phyloP scores from a whole-genome alignment of 2,797 vertebrate genomes.

The Gallirallus australis region DNA sequence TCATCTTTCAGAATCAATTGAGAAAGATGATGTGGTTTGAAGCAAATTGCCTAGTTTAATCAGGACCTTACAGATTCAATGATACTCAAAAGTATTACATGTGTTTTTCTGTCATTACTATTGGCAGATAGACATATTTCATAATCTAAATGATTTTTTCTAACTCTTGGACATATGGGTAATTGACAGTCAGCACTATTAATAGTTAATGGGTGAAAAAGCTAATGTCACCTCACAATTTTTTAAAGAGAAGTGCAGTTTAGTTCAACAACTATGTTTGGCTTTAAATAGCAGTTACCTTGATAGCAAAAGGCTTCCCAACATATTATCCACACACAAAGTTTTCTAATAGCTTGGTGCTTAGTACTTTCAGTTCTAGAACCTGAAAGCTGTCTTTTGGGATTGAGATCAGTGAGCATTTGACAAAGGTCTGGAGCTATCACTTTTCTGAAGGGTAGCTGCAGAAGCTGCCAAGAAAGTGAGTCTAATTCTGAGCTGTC shows the following conservation, averaged over 20 bases:
- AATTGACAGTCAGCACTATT: not conserved
- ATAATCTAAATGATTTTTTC: not conserved
- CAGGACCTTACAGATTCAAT: not conserved
- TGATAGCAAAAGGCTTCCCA: not conserved
- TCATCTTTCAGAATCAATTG: not conserved
- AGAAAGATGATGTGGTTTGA: not conserved
- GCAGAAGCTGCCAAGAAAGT: slow-evolving; percentile 37
- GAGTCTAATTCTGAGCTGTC: slow-evolving; percentile 60
- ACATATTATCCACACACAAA: not conserved
- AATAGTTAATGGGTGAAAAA: not conserved
- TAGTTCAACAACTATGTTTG: not conserved
- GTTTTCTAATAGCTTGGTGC: not conserved
- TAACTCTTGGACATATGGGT: not conserved
- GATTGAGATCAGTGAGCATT: not conserved
- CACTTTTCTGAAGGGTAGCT: slow-evolving; percentile 13
- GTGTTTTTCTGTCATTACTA: not conserved
- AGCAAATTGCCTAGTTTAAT: not conserved
- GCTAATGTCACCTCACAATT: not conserved
- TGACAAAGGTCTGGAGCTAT: slow-evolving; percentile 4
- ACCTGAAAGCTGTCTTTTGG: not conserved
- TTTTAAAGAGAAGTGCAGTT: not conserved
- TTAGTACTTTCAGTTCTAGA: slow-evolving; percentile 4
- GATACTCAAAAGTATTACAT: not conserved
- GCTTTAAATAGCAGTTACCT: not conserved
- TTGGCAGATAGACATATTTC: not conserved